Evolutionary conservation across 2,113 vertebrate genomes (phyloP).

Genomic region (Emydura subglobosa): DNA sequence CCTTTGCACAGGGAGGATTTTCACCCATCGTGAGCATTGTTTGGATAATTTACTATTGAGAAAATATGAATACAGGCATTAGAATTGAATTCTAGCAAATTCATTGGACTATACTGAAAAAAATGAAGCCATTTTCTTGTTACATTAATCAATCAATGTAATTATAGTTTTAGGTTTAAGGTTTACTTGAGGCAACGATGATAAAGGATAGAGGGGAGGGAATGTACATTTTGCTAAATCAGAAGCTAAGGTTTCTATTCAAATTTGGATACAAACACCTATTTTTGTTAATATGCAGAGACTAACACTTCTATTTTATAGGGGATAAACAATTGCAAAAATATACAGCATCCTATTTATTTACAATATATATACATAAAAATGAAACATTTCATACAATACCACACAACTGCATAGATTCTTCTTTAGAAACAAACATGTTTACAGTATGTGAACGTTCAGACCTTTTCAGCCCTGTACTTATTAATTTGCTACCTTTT

Average conservation of each 20-base stretch:
- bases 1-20: neutral
- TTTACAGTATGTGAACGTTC: conserved; percentile 50
- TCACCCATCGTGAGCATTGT: neutral
- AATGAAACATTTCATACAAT: conserved; percentile 76
- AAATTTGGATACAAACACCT: conserved; percentile 50
- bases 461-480: conserved; percentile 57
- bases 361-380: conserved; percentile 82
- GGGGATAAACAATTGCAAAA: conserved; percentile 83
- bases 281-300: conserved; percentile 70
- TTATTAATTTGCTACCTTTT: conserved; percentile 55
- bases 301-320: conserved; percentile 75
- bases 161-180: conserved; percentile 32
- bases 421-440: conserved; percentile 74
- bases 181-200: conserved; percentile 29
- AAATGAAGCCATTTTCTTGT: conserved; percentile 34
- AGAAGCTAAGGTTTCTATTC: conserved; percentile 64
- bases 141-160: conserved; percentile 34
- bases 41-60: conserved; percentile 52
- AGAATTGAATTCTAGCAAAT: conserved; percentile 42
- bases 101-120: neutral
- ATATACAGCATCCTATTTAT: conserved; percentile 87
- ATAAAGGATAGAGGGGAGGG: conserved; percentile 57
- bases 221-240: conserved; percentile 62
- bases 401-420: conserved; percentile 84
- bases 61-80: conserved; percentile 31